Percentiles rank a stretch among this genome's conserved stretches.
Conservation (phyloP, 2,888 invertebrate genomes). For the Oligia latruncula region DNA sequence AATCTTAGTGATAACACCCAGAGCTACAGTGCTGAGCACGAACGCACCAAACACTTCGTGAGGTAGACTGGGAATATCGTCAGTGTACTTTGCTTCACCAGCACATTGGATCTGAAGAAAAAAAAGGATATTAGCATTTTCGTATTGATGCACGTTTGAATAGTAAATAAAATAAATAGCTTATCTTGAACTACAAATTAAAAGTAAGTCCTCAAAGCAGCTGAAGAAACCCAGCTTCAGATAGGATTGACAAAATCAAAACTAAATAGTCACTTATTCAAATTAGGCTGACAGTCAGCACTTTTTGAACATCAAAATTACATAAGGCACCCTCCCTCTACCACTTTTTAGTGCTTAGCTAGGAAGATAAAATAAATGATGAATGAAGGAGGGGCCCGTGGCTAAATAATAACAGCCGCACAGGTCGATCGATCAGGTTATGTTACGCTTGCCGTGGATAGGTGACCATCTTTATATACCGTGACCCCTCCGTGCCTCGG, state of each 20-base stretch:
- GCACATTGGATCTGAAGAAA: slow-evolving; percentile 87
- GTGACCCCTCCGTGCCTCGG: no score
- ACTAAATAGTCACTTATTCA: neutral
- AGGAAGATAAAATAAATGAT: neutral
- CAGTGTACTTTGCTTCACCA: slow-evolving; percentile 92
- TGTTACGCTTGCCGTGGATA: no score
- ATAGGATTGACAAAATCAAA: neutral
- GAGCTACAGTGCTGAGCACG: slow-evolving; percentile 86
- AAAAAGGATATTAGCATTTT: neutral
- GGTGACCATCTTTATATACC: no score
- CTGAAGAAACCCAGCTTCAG: neutral
- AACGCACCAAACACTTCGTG: slow-evolving; percentile 92
- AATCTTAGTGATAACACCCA: slow-evolving; percentile 89
- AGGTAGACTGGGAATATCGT: slow-evolving; percentile 89
- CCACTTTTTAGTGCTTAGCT: neutral
- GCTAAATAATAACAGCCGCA: no score
- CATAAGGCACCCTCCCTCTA: neutral
- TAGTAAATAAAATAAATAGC: neutral
- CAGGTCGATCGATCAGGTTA: no score
- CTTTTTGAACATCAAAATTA: neutral
- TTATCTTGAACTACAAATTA: neutral
- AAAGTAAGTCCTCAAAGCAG: neutral
- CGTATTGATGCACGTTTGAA: neutral
- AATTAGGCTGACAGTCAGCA: neutral
- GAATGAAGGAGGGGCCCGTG: no score